Evolutionary conservation across 2,113 vertebrate species (phyloP), one percentile per base, ranked within the genome.

Genomic region (Oreocharis arfaki): DNA sequence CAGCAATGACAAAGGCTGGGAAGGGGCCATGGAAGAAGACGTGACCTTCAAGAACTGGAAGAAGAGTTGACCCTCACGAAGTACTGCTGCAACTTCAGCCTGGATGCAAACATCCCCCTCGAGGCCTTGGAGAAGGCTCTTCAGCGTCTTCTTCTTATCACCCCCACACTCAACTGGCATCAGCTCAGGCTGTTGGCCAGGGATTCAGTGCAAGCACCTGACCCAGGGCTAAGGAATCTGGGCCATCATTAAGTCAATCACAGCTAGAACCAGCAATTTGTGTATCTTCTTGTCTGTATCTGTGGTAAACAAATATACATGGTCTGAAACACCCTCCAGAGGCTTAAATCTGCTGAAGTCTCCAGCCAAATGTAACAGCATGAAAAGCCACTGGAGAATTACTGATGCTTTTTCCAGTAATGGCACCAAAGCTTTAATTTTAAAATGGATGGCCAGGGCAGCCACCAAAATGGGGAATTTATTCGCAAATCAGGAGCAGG

Each of bases 401-500:
- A 97, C 91, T 97, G 97, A 97, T 65, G 85, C 91, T 92, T 89
- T 82, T 96, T 89, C 81, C 61, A 87, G 77, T 95, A 96, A 84
- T 53, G 89, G 87, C 50, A 50, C 87, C 90, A 86, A 95, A 95
- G 97, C 90, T 97, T 97, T 97, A 85, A 95, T 97, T 97, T 96
- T 92, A 91, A 97, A 98, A 98, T 35, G 56, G 95, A 97, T 91
- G 87, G 91, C 92, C 17, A 10, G 85, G 95, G 87, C 95, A 94
- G 91, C 67, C 90, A 97, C 96, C 95, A 97, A 94, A 96, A 84
- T 7, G 7, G 70, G 94, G 81, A 94, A 98, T 97, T 98, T 95
- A 97, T 97, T 97, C 75, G 65, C 96, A 97, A 79, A 97, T 95
- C 9, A 57, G 81, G 73, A 97, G 70, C 83, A 94, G 73, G 86